Evolutionary conservation across 2,797 vertebrate genomes (phyloP).

Genomic region (Brotula barbata): DNA sequence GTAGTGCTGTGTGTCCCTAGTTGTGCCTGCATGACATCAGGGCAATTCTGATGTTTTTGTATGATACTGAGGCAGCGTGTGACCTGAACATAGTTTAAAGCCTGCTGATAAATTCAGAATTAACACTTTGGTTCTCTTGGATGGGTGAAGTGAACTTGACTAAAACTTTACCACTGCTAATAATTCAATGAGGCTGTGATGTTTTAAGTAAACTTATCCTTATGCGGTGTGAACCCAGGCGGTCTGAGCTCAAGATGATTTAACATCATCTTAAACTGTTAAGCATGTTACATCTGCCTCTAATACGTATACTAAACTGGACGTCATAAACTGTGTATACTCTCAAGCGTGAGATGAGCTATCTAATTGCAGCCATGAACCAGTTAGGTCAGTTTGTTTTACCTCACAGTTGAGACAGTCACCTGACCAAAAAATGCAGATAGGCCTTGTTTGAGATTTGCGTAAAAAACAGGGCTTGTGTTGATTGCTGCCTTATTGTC

Average conservation of each 20-base stretch:
- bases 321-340: slow-evolving; percentile 15
- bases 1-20: slow-evolving; percentile 16
- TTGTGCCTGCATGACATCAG: slow-evolving; percentile 35
- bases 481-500: slow-evolving; percentile 38
- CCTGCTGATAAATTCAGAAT: neutral
- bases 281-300: slow-evolving; percentile 13
- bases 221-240: neutral
- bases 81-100: neutral
- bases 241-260: neutral
- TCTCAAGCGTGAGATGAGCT: slow-evolving; percentile 18
- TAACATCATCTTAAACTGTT: slow-evolving; percentile 6
- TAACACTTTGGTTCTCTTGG: slow-evolving; percentile 15
- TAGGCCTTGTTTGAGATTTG: slow-evolving; percentile 21
- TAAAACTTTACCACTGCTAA: neutral
- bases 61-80: slow-evolving; percentile 2
- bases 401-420: slow-evolving; percentile 27
- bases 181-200: neutral
- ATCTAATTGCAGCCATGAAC: slow-evolving; percentile 23
- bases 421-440: slow-evolving; percentile 21
- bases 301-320: no score
- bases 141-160: neutral
- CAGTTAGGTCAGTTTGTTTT: slow-evolving; percentile 32
- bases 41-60: neutral
- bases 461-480: slow-evolving; percentile 27
- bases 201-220: neutral